phyloP scores from a whole-genome alignment of 2,113 vertebrate species.

The Oreochromis spilurus region DNA sequence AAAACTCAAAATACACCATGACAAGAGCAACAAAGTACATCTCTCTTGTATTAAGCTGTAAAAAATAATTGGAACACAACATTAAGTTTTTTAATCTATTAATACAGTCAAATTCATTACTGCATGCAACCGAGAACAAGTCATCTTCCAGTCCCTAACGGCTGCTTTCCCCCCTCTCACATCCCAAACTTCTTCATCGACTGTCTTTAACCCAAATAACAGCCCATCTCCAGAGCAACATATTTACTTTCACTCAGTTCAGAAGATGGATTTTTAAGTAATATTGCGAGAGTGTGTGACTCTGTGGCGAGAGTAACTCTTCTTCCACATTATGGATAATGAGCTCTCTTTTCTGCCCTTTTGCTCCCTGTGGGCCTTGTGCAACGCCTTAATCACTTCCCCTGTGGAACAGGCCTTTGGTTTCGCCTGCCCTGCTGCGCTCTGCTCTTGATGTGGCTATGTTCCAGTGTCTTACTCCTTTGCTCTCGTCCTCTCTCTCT shows the following conservation, averaged over 20 bases:
- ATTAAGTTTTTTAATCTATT: not conserved
- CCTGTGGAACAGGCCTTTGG: slow-evolving; percentile 33
- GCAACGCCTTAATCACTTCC: slow-evolving; percentile 40
- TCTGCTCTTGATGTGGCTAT: slow-evolving; percentile 10
- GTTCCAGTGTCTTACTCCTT: slow-evolving; percentile 14
- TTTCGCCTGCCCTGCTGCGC: slow-evolving; percentile 26
- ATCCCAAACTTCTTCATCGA: not conserved
- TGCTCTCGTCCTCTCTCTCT: not conserved
- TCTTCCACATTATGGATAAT: slow-evolving; percentile 38
- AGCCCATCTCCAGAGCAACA: not conserved
- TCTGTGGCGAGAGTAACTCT: slow-evolving; percentile 1
- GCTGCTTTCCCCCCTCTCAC: not conserved
- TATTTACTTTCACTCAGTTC: not conserved
- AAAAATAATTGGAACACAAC: not conserved
- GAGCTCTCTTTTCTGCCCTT: slow-evolving; percentile 34
- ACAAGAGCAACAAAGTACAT: not conserved
- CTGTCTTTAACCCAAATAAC: not conserved
- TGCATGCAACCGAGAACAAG: not conserved
- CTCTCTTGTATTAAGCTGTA: not conserved
- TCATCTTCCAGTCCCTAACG: not conserved
- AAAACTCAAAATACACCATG: not conserved
- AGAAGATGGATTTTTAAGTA: slow-evolving; percentile 1
- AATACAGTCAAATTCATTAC: not conserved
- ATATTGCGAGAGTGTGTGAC: not conserved
- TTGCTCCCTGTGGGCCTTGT: slow-evolving; percentile 10